Base-by-base conservation (phyloP, 2,888 invertebrate species). In the Prenolepis imparis region DNA sequence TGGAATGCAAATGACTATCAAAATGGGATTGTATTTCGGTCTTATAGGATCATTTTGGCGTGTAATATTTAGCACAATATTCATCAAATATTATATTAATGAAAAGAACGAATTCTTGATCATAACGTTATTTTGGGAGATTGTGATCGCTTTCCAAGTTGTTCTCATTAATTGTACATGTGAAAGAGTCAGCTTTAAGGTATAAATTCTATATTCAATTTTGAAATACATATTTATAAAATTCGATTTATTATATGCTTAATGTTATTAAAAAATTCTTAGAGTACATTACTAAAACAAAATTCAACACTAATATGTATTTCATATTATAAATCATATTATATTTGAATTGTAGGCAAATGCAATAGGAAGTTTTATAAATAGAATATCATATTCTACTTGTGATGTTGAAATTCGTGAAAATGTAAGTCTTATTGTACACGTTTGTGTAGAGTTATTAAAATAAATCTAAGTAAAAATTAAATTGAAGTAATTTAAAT, bases 261-360 rank as follows among this genome's bases (percentile, higher is more conserved):
- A 32, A 36, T 18, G 18, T 24, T n/a, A n/a, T n/a, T n/a, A n/a
- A n/a, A n/a, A n/a, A n/a, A n/a, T n/a, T n/a, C n/a, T 66, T 44
- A 9, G 24, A 66, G 44, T 24, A 66, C 15, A 3, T 11, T 11
- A n/a, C n/a, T 0, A 9, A 32, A 18, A 5, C 5, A 36, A 4
- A 36, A 36, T 36, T 36, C 36, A 36, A 36, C 36, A 36, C 36
- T 36, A 36, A 36, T 36, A 36, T 36, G 36, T 48, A 18, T 8
- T 48, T 8, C 18, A 12, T 5, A 41, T 12, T 15, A 4, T 4
- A 39, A n/a, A n/a, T n/a, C n/a, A n/a, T n/a, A n/a, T n/a, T n/a
- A n/a, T n/a, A n/a, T n/a, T n/a, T n/a, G n/a, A n/a, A n/a, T 68
- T 70, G 9, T 15, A 72, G 72, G 72, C 21, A 57, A 57, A 9